Evolutionary conservation across 2,888 invertebrate species (phyloP).

Genomic region (Chloroclysta siterata): DNA sequence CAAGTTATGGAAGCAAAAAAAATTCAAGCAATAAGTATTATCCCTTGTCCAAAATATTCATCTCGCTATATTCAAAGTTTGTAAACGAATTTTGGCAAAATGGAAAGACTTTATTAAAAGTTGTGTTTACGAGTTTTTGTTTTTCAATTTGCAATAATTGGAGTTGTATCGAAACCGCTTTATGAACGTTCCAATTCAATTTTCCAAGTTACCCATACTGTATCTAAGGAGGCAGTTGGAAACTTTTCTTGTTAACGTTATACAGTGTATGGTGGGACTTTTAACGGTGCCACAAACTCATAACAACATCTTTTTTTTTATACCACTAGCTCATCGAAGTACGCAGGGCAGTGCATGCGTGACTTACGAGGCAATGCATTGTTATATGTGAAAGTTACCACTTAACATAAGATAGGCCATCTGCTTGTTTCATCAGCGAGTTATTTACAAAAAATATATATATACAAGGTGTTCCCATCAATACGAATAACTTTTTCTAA

Average conservation of each 20-base stretch:
- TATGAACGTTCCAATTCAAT: conserved; percentile 27
- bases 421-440: no score
- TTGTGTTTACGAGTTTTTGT: conserved; percentile 7
- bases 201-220: conserved; percentile 25
- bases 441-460: no score
- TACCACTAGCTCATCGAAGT: no score
- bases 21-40: no score
- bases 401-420: no score
- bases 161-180: conserved; percentile 15
- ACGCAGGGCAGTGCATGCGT: no score
- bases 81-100: not conserved
- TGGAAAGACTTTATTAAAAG: conserved; percentile 4
- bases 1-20: no score
- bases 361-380: no score
- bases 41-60: not conserved
- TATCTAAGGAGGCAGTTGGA: conserved; percentile 26
- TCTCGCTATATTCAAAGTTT: not conserved
- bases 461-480: no score
- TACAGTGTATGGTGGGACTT: conserved; percentile 44
- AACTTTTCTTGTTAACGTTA: conserved; percentile 58
- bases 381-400: no score
- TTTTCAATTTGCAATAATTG: conserved; percentile 13
- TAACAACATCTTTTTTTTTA: conserved; percentile 39
- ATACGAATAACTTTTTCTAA: no score
- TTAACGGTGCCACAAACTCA: conserved; percentile 46